Evolutionary conservation across 2,113 vertebrate species (phyloP), one percentile per base, ranked within the genome.

Genomic region (Regulus satrapa): DNA sequence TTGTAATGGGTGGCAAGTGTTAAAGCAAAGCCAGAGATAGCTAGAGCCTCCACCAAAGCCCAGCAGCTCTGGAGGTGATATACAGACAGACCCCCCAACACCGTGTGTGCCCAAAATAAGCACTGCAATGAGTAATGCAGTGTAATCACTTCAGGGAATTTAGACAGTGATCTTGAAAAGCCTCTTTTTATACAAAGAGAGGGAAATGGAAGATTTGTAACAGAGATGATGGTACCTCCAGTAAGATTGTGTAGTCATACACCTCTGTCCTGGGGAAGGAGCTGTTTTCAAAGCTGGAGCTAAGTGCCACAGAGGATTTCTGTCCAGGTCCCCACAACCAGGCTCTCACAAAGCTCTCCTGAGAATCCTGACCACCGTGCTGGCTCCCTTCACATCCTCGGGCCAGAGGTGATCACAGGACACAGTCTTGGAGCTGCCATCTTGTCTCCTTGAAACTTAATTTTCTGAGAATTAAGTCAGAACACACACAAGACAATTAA

Each of bases 401-500:
- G 31, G 10, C 34, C 3, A 1, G 24, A 81, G 34, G 45, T 0
- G 6, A 45, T 24, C 73, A 32, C 41, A 84, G 64, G 34, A 20
- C 38, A 43, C 1, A 3, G 18, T 51, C n/a, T 32, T 67, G n/a
- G 68, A 87, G 59, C 48, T 94, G 61, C 40, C 36, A n/a, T 18
- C 64, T 66, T 32, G 11, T 26, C n/a, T 79, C 67, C 71, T 75
- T 2, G 1, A 51, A 92, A 56, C 21, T 78, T 82, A 18, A 68
- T 78, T 91, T 91, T 51, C 76, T 18, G 23, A 75, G 48, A 92
- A 81, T 78, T 67, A 84, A 91, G 61, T 59, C 80, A 61, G 52
- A 92, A 87, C 49, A 82, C 2, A 4, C 10, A 68, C 6, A 41
- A 48, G 28, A 36, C 45, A 89, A 89, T 72, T 86, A 62, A 81